Evolutionary conservation across 2,113 vertebrate species (phyloP), one percentile per base, ranked within the genome.

Genomic region (Chloebia gouldiae): DNA sequence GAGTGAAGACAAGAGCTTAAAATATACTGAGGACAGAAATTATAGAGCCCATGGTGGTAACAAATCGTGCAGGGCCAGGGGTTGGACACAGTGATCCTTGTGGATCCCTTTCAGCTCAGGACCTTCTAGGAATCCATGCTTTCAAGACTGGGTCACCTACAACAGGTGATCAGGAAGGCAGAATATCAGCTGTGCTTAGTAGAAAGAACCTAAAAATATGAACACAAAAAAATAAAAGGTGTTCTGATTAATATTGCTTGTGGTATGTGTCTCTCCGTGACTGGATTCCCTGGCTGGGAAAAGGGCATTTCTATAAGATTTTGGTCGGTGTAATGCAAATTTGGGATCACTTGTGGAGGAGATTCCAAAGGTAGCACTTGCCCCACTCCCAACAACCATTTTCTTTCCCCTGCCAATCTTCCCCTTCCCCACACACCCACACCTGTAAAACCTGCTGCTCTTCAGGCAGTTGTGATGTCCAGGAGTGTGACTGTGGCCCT

Each of bases 101-200:
- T 28, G 44, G 22, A 33, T 45, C 37, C 27, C 10, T 66, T 68
- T 24, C 53, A 60, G 37, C 28, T 60, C 69, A 39, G 69, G 60
- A 25, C 11, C 14, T 39, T 21, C 30, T 9, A 53, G 39, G n/a
- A 35, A n/a, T 37, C 10, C 0, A 0, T 15, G 13, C 23, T 65
- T 70, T 65, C 30, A 37, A 19, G 11, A 7, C 13, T 2, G 37
- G 7, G 13, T 28, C 0, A 0, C 33, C 54, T 59, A 11, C 25
- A 21, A 9, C 19, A 25, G n/a, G 8, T 35, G 21, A 31, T 54
- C 13, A 28, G 49, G 47, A 28, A 49, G 39, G n/a, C 4, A 64
- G 78, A 13, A 37, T 13, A n/a, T 25, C 31, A 53, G 15, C 49
- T 64, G 9, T 28, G 28, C 15, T 39, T 31, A 44, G 19, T 6